phyloP scores from a whole-genome alignment of 2,113 vertebrate genomes.

The Corythornis vintsioides region DNA sequence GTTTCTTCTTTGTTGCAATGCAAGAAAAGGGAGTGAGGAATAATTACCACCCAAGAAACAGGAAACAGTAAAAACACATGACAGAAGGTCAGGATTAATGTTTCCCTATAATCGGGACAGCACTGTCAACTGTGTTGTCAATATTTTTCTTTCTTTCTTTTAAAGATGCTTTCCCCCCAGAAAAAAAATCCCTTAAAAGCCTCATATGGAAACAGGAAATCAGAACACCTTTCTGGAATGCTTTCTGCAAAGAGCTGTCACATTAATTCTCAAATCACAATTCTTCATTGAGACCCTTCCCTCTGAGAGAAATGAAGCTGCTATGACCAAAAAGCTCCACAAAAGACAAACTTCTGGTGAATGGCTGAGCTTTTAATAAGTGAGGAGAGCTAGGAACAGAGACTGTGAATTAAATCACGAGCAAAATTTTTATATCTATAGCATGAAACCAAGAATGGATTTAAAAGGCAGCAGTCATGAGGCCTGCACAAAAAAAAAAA shows the following conservation, averaged over 20 bases:
- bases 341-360: constrained; percentile 47
- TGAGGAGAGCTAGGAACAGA: constrained; percentile 32
- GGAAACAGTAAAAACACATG: background rate
- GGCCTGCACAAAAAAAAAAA: background rate
- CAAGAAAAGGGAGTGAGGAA: background rate
- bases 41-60: background rate
- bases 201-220: background rate
- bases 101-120: background rate
- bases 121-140: background rate
- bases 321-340: background rate
- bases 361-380: constrained; percentile 41
- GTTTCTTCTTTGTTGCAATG: background rate
- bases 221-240: constrained; percentile 24
- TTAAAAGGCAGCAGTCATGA: constrained; percentile 25
- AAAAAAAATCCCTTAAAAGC: background rate
- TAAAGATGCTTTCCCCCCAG: fast-evolving
- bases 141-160: background rate
- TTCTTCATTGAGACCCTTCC: background rate
- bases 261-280: constrained; percentile 42
- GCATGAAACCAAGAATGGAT: constrained; percentile 20
- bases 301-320: constrained; percentile 14
- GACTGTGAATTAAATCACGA: constrained; percentile 15
- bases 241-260: background rate
- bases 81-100: background rate
- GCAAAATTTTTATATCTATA: constrained; percentile 45